A percentile compares a stretch with the other conserved stretches of the same genome.
These are phyloP conservation scores for Halcyon smyrnensis DNA, from an alignment of 2,797 vertebrate species.

Conservation along the genomic window DNA sequence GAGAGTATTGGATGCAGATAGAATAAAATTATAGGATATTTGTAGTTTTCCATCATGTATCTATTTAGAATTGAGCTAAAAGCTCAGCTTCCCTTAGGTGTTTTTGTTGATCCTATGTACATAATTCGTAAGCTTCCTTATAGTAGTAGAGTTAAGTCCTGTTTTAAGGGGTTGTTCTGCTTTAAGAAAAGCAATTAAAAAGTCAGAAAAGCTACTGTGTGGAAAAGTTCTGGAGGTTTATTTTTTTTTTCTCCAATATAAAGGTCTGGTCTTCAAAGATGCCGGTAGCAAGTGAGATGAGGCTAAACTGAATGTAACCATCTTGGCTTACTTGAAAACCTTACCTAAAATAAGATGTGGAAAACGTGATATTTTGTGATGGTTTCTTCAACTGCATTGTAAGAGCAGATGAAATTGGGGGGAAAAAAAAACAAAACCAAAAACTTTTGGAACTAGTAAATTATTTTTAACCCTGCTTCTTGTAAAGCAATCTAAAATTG, in stretches of 20 bases:
- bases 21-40: background rate
- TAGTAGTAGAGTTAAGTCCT: background rate
- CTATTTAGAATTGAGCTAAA: background rate
- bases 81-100: background rate
- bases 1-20: background rate
- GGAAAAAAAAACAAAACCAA: background rate
- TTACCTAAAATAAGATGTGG: background rate
- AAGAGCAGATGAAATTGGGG: background rate
- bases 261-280: background rate
- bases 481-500: background rate
- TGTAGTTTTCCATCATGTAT: background rate
- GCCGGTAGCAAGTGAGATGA: background rate
- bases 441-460: background rate
- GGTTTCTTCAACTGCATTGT: background rate
- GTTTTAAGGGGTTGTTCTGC: background rate
- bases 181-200: background rate
- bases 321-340: background rate
- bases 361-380: background rate
- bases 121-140: background rate
- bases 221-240: background rate
- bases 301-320: background rate
- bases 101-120: background rate
- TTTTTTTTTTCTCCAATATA: rapidly evolving
- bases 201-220: background rate
- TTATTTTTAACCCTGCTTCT: background rate